These are phyloP conservation scores for Drosophila limbata DNA, from an alignment of 2,888 invertebrate species.

Conservation along the genomic window DNA sequence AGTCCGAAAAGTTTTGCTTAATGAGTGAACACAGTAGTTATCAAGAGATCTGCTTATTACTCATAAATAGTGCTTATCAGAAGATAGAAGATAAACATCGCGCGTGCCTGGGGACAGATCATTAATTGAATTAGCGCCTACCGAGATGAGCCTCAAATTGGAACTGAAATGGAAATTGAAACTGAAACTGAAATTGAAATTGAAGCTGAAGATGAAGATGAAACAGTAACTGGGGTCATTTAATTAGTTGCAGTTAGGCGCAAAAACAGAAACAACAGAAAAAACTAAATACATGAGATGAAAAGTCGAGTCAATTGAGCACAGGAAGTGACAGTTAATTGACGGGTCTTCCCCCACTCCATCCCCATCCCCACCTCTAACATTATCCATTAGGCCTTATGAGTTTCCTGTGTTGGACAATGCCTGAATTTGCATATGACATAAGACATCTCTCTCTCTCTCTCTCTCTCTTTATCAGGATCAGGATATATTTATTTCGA, in stretches of 20 bases:
- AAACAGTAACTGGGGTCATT: slow-evolving; percentile 42
- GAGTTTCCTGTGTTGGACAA: slow-evolving; percentile 34
- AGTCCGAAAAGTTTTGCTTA: background rate
- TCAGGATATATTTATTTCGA: background rate
- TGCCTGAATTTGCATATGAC: slow-evolving; percentile 53
- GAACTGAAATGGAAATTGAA: background rate
- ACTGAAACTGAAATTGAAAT: slow-evolving; percentile 10
- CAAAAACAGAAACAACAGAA: slow-evolving; percentile 12
- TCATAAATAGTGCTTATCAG: background rate
- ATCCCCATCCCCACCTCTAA: no score
- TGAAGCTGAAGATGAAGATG: slow-evolving; percentile 13
- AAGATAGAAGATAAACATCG: slow-evolving; percentile 45
- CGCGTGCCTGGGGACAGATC: slow-evolving; percentile 55
- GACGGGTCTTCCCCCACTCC: slow-evolving; percentile 30
- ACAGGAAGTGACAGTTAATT: slow-evolving; percentile 77
- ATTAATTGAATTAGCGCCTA: slow-evolving; percentile 78
- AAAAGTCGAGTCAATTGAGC: slow-evolving; percentile 35
- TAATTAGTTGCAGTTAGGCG: slow-evolving; percentile 57
- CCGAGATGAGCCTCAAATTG: slow-evolving; percentile 28
- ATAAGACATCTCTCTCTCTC: background rate
- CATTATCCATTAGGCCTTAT: slow-evolving; percentile 18
- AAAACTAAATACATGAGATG: background rate
- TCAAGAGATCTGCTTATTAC: no score
- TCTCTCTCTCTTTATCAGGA: background rate
- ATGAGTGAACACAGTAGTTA: background rate